A percentile compares a stretch with the other conserved stretches of the same genome.
phyloP scores from a whole-genome alignment of 2,888 invertebrate species.

The Mythimna ferrago region DNA sequence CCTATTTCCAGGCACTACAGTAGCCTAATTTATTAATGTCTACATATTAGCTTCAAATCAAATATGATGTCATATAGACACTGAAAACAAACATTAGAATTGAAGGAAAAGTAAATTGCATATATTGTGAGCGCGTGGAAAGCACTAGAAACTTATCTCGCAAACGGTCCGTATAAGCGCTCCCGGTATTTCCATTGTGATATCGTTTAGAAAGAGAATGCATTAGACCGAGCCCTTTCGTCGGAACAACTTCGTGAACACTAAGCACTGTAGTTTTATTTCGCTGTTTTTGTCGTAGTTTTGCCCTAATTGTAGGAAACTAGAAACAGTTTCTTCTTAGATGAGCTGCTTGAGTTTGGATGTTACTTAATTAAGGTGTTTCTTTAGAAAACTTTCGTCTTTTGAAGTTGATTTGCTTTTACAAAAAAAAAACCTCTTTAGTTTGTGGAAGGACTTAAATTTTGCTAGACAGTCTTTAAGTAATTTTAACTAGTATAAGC shows the following conservation, averaged over 20 bases:
- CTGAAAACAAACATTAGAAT: background rate
- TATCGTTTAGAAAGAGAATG: conserved; percentile 45
- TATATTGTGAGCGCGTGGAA: background rate
- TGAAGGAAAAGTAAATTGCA: conserved; percentile 12
- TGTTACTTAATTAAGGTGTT: conserved; percentile 26
- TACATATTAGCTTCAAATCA: too few species aligned
- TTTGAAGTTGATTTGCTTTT: background rate
- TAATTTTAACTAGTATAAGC: background rate
- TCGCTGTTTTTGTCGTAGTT: conserved; percentile 38
- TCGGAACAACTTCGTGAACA: conserved; percentile 19
- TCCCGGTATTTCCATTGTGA: conserved; percentile 29
- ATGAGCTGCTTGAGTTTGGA: conserved; percentile 7
- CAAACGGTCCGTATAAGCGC: conserved; percentile 13
- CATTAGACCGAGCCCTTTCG: conserved; percentile 25
- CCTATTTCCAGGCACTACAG: too few species aligned
- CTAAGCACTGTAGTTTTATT: conserved; percentile 28
- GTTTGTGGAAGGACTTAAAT: background rate
- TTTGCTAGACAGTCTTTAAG: background rate
- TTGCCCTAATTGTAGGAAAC: conserved; percentile 37
- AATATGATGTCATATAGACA: too few species aligned
- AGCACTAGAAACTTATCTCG: conserved; percentile 15
- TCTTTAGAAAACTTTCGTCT: conserved; percentile 27
- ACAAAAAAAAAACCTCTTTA: background rate
- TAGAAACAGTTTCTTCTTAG: conserved; percentile 21
- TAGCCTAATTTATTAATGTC: too few species aligned